Percentiles rank a stretch among this genome's conserved stretches.
Evolutionary conservation across 2,888 invertebrate genomes (phyloP).

Genomic region (Colostygia pectinataria): DNA sequence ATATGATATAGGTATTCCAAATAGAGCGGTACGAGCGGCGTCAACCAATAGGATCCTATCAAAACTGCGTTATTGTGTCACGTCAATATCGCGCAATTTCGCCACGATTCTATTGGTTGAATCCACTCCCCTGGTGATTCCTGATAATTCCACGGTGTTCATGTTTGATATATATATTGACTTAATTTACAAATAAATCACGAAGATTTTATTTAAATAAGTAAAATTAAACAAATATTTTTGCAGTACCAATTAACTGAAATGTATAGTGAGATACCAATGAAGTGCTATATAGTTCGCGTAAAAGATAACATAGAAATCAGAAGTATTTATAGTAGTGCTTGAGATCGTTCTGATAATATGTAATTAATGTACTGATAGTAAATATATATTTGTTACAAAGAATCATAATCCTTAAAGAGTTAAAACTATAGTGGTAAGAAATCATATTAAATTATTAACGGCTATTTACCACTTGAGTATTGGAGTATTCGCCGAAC

Average conservation of each 20-base stretch:
- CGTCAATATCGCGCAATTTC: no score
- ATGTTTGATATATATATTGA: constrained; percentile 9
- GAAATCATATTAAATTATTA: no score
- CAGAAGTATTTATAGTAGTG: background rate
- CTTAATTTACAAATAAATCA: constrained; percentile 6
- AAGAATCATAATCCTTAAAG: background rate
- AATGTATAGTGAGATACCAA: constrained; percentile 4
- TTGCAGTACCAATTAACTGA: constrained; percentile 2
- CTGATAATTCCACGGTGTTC: constrained; percentile 28
- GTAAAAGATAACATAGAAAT: constrained; percentile 3
- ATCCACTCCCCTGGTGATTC: no score
- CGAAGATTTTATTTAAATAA: background rate
- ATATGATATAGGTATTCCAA: no score
- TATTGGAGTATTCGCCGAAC: no score
- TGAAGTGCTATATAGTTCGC: constrained; percentile 12
- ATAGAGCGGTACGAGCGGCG: no score
- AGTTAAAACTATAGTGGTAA: no score
- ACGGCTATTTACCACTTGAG: no score
- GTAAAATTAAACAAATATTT: constrained; percentile 4
- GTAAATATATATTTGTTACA: constrained; percentile 9
- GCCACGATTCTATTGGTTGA: no score
- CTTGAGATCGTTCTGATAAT: background rate
- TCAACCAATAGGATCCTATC: no score
- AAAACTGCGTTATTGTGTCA: no score
- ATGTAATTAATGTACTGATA: no score